phyloP scores from a whole-genome alignment of 2,888 invertebrate species.

The Dilophus febrilis region DNA sequence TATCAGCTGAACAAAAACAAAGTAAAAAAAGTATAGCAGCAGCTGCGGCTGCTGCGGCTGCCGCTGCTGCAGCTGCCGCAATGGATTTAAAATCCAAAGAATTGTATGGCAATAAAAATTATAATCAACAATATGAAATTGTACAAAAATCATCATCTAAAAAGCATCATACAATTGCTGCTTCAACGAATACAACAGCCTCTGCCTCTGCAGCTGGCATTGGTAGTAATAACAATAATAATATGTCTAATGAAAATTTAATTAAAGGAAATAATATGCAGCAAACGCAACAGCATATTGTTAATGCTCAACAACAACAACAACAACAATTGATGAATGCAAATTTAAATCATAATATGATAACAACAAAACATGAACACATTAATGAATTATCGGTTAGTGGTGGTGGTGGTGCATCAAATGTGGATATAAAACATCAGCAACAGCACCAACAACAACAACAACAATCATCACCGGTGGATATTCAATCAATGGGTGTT shows the following conservation, averaged over 20 bases:
- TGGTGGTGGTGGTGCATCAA: conserved; percentile 9
- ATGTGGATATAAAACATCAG: conserved; percentile 4
- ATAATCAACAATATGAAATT: not conserved
- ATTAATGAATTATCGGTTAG: conserved; percentile 7
- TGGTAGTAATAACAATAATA: not conserved
- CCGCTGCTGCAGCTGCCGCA: not conserved
- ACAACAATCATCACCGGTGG: conserved; percentile 29
- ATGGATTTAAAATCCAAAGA: conserved; percentile 1
- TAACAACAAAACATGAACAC: conserved; percentile 4
- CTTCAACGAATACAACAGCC: not conserved
- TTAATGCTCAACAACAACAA: conserved; percentile 11
- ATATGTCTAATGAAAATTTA: not conserved
- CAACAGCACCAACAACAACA: conserved; percentile 25
- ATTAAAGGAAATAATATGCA: conserved; percentile 10
- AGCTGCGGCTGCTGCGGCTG: not conserved
- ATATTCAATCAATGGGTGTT: conserved; percentile 65
- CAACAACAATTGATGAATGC: conserved; percentile 13
- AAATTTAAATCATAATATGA: conserved; percentile 9
- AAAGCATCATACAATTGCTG: no score
- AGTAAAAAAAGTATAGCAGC: not conserved
- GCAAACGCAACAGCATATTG: conserved; percentile 9
- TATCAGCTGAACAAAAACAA: conserved; percentile 1
- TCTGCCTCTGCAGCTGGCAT: not conserved
- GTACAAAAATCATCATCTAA: not conserved
- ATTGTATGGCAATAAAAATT: not conserved